These are phyloP conservation scores for Bombus affinis DNA, from an alignment of 1,140 invertebrate species.

Conservation along the genomic window DNA sequence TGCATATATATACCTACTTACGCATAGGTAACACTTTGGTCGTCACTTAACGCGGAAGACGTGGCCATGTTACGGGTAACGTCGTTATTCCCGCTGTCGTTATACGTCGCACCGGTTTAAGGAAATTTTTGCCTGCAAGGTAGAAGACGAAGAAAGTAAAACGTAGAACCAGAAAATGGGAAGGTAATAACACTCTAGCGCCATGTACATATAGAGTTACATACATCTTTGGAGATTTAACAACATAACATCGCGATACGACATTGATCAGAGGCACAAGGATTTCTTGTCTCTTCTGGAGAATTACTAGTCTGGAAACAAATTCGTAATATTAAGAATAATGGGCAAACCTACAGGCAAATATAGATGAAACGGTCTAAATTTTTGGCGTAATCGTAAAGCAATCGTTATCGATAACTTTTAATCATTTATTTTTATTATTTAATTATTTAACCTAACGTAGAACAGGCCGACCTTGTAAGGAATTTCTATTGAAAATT, in stretches of 20 bases:
- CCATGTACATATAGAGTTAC: slow-evolving; percentile 3
- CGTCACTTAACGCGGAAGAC: no score
- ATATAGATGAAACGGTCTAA: no score
- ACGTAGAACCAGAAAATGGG: neutral
- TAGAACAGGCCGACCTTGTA: no score
- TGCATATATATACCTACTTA: no score
- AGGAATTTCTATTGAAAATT: no score
- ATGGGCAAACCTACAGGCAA: slow-evolving; percentile 33
- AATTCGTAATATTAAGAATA: slow-evolving; percentile 45
- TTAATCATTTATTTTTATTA: no score
- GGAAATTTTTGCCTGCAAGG: slow-evolving; percentile 2
- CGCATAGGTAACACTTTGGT: no score
- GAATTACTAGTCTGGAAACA: slow-evolving; percentile 9
- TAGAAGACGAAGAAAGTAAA: slow-evolving; percentile 19
- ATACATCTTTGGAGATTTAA: slow-evolving; percentile 26
- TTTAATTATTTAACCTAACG: no score
- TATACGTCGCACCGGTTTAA: no score
- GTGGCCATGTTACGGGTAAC: neutral
- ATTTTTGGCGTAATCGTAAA: no score
- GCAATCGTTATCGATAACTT: no score
- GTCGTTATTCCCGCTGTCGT: neutral
- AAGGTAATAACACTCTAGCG: neutral
- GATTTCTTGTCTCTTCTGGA: neutral
- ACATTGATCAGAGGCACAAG: neutral
- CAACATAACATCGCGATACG: slow-evolving; percentile 11